Evolutionary conservation across 2,797 vertebrate genomes (phyloP).

Genomic region (Enteromius mattozi): DNA sequence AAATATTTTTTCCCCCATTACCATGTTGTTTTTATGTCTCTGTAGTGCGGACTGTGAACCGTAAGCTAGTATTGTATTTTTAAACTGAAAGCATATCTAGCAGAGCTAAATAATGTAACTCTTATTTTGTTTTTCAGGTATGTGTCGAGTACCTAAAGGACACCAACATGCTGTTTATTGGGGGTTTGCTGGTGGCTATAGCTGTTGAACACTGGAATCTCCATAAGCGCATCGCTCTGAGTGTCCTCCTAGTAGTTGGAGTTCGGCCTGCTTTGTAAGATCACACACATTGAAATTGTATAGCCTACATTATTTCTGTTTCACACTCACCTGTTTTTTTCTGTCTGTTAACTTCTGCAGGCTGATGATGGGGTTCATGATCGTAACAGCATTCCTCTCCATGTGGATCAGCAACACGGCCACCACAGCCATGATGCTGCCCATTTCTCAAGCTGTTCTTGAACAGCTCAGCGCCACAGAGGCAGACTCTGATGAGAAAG

Average conservation of each 20-base stretch:
- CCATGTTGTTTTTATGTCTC: background rate
- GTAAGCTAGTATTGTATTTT: background rate
- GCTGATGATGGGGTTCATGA: constrained; percentile 93
- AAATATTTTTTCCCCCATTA: background rate
- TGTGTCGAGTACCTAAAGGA: constrained; percentile 89
- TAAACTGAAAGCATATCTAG: background rate
- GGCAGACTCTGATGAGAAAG: constrained; percentile 58
- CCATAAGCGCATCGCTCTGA: constrained; percentile 91
- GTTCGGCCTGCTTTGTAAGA: constrained; percentile 93
- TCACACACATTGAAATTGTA: background rate
- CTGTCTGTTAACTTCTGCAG: constrained; percentile 66
- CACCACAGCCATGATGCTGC: constrained; percentile 96
- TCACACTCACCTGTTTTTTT: background rate
- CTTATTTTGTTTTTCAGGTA: constrained; percentile 75
- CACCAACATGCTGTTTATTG: constrained; percentile 91
- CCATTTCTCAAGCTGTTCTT: constrained; percentile 88
- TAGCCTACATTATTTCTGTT: background rate
- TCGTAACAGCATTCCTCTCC: constrained; percentile 89
- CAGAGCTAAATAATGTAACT: background rate
- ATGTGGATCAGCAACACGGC: constrained; percentile 99
- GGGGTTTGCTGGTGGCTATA: constrained; percentile 90
- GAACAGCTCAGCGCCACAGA: constrained; percentile 83
- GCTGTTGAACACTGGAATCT: constrained; percentile 91
- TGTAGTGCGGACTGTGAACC: background rate
- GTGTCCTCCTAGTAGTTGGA: constrained; percentile 85